Base-by-base conservation (phyloP, 2,888 invertebrate species). In the Rhingia campestris region DNA sequence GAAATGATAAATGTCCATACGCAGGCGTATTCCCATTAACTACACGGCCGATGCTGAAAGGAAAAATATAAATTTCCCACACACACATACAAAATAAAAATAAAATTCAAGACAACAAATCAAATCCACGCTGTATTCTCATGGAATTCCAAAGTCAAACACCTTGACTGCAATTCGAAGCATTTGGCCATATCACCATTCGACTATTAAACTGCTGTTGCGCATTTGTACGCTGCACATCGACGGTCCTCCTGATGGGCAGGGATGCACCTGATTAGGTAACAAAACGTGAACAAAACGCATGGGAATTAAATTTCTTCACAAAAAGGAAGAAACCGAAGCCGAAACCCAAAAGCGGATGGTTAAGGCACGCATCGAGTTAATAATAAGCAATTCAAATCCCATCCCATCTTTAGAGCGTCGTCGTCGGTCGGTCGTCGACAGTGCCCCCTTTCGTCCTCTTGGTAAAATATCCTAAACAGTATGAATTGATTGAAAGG, bases 401-500 rank as follows among this genome's bases (percentile, higher is more conserved):
- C 79, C 54, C 79, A 47, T 79, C 64, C 73, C 67, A 49, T 47
- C 45, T 51, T 39, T 12, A 10, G 22, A 22, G 49, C 14, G 64
- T 56, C 39, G 35, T 69, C 59, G 12, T 51, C 12, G 47, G 7
- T 47, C 39, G 37, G 32, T 14, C 53, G 56, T 53, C 2, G 30
- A 45, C 39, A 49, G 45, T 79, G 35, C 63, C 73, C 47, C 51
- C 32, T 14, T 12, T 47, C 6, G 12, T 39, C 49, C 49, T 76
- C 49, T 45, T 67, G 67, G 73, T 63, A 70, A 66, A 70, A 74
- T 74, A 84, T 84, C 84, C 84, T 84, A 80, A 84, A 80, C 84
- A 80, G 74, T 70, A 80, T 58, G 79, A 74, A 75, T 72, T 80
- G 84, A 84, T 84, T 84, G 84, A 84, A 84, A 84, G 84, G 84